These are phyloP conservation scores for Smittia aterrima DNA, from an alignment of 2,888 invertebrate genomes.

Conservation along the genomic window DNA sequence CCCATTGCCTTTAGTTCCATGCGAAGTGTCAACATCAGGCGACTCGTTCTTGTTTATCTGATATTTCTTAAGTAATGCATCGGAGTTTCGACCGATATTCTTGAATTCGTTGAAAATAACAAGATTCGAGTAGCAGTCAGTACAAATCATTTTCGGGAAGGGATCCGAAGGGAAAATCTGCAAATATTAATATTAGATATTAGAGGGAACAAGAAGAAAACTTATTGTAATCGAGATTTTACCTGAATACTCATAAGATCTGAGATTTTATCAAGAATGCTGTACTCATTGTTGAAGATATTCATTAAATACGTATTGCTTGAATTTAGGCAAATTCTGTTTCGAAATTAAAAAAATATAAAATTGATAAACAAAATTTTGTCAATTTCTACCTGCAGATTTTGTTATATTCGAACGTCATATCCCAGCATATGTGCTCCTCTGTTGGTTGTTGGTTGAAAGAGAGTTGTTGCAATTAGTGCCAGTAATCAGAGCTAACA, in stretches of 20 bases:
- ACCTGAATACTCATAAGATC: constrained; percentile 31
- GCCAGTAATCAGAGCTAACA: neutral
- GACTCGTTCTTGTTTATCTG: constrained; percentile 35
- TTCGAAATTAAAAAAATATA: neutral
- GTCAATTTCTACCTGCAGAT: constrained; percentile 34
- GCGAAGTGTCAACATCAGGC: neutral
- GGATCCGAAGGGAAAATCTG: constrained; percentile 36
- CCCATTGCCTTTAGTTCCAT: constrained; percentile 28
- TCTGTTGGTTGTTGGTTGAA: neutral
- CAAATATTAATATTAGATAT: neutral
- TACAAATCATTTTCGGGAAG: constrained; percentile 37
- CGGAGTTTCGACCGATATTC: constrained; percentile 16
- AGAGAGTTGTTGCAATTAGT: neutral
- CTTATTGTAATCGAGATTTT: neutral
- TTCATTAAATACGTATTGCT: constrained; percentile 36
- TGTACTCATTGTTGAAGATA: constrained; percentile 36
- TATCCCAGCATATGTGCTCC: neutral
- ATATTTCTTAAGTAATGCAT: constrained; percentile 31
- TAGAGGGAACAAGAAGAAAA: constrained; percentile 26
- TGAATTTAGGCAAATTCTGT: constrained; percentile 24
- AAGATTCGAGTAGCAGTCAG: constrained; percentile 38
- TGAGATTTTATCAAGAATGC: constrained; percentile 30
- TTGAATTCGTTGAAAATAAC: constrained; percentile 39
- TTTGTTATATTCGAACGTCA: constrained; percentile 41
- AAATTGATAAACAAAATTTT: neutral